Evolutionary conservation across 2,797 vertebrate species (phyloP).

Genomic region (Tokudaia muenninki): DNA sequence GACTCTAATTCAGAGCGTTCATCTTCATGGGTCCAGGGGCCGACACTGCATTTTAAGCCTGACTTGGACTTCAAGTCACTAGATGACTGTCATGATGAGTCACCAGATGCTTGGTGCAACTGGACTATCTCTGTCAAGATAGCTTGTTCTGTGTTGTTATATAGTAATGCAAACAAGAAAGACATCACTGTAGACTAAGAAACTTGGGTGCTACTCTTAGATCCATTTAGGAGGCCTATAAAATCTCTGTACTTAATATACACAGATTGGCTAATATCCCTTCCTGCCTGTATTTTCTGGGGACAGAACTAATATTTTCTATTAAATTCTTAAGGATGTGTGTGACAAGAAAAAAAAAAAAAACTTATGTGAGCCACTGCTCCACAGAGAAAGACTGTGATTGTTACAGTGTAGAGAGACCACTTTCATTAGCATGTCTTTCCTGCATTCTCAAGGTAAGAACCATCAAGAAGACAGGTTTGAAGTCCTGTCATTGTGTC

Average conservation of each 20-base stretch:
- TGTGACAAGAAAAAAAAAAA: neutral
- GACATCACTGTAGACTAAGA: neutral
- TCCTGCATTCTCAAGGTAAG: neutral
- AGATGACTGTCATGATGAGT: neutral
- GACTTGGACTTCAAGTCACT: slow-evolving; percentile 14
- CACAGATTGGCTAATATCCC: neutral
- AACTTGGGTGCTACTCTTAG: neutral
- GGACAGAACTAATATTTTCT: neutral
- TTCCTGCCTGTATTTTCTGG: neutral
- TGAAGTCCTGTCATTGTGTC: neutral
- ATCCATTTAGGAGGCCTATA: neutral
- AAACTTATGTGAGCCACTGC: neutral
- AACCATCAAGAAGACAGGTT: neutral
- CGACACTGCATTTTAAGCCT: neutral
- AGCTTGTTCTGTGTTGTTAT: neutral
- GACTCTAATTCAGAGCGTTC: slow-evolving; percentile 41
- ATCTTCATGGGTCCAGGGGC: neutral
- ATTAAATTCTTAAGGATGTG: neutral
- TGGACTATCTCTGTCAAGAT: neutral
- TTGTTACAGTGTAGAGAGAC: neutral
- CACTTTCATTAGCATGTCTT: neutral
- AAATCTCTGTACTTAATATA: neutral
- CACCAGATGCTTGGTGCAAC: neutral
- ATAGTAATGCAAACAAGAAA: neutral
- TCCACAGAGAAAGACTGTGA: neutral